Evolutionary conservation across 2,888 invertebrate species (phyloP).

Genomic region (Arge pagana): DNA sequence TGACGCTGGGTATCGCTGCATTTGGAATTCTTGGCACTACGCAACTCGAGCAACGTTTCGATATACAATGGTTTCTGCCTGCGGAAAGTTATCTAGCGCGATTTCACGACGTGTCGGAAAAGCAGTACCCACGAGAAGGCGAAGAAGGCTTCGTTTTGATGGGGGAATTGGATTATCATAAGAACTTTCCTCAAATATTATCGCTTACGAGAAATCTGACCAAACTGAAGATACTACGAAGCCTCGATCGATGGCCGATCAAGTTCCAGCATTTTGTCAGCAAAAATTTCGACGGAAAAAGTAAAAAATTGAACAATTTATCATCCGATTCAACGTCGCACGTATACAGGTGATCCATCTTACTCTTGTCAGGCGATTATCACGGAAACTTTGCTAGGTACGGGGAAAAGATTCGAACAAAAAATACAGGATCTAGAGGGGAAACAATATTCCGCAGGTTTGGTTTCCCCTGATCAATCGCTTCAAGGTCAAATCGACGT

Average conservation of each 20-base stretch:
- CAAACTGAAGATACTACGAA: slow-evolving; percentile 61
- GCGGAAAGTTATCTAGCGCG: slow-evolving; percentile 69
- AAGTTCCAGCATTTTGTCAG: slow-evolving; percentile 68
- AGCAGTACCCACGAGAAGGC: slow-evolving; percentile 71
- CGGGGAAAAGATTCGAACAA: too few species aligned
- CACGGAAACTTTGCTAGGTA: too few species aligned
- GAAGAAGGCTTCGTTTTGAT: slow-evolving; percentile 69
- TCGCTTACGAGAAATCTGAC: slow-evolving; percentile 62
- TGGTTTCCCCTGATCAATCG: too few species aligned
- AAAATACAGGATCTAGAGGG: too few species aligned
- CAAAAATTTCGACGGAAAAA: slow-evolving; percentile 61
- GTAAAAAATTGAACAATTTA: background rate
- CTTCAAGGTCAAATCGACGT: too few species aligned
- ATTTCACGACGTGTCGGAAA: slow-evolving; percentile 63
- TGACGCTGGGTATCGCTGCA: slow-evolving; percentile 65
- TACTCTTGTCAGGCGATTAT: too few species aligned
- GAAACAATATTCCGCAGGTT: too few species aligned
- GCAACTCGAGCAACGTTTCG: slow-evolving; percentile 76
- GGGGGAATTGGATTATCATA: slow-evolving; percentile 68
- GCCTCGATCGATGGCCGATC: slow-evolving; percentile 68
- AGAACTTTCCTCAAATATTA: slow-evolving; percentile 65
- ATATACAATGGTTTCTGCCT: slow-evolving; percentile 80
- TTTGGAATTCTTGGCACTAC: slow-evolving; percentile 68
- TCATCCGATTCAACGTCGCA: background rate
- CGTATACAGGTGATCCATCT: background rate